A percentile compares a stretch with the other conserved stretches of the same genome.
Conservation (phyloP, 2,797 vertebrate genomes). For the Enteromius trimaculatus region DNA sequence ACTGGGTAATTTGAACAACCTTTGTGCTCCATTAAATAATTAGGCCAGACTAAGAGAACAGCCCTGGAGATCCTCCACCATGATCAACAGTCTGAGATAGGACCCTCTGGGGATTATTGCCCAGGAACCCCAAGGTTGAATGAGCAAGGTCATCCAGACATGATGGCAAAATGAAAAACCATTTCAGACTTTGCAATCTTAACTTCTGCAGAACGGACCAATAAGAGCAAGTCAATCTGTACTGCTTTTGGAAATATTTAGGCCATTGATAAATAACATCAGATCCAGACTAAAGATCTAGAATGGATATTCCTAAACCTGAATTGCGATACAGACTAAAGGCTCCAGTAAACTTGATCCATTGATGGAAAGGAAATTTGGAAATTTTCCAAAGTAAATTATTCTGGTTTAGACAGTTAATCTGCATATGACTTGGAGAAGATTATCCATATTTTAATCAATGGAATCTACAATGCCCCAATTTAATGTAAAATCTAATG, state of each 20-base stretch:
- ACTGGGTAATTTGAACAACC: constrained; percentile 57
- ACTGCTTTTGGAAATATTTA: constrained; percentile 49
- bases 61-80: constrained; percentile 26
- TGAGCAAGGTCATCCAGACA: constrained; percentile 66
- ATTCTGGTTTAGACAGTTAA: background rate
- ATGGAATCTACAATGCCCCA: background rate
- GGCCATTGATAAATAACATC: background rate
- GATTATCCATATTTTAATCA: background rate
- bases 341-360: background rate
- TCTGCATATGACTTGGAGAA: background rate
- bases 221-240: constrained; percentile 63
- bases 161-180: constrained; percentile 71
- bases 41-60: constrained; percentile 48
- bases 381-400: background rate
- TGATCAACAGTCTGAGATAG: constrained; percentile 22
- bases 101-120: constrained; percentile 16
- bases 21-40: constrained; percentile 64
- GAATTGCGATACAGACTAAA: background rate
- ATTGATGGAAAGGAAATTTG: background rate
- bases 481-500: background rate
- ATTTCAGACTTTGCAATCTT: constrained; percentile 64
- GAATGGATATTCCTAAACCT: background rate
- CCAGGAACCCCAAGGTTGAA: constrained; percentile 45
- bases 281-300: background rate
- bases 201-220: constrained; percentile 59